phyloP scores from a whole-genome alignment of 2,888 invertebrate species.

The Meganola albula region DNA sequence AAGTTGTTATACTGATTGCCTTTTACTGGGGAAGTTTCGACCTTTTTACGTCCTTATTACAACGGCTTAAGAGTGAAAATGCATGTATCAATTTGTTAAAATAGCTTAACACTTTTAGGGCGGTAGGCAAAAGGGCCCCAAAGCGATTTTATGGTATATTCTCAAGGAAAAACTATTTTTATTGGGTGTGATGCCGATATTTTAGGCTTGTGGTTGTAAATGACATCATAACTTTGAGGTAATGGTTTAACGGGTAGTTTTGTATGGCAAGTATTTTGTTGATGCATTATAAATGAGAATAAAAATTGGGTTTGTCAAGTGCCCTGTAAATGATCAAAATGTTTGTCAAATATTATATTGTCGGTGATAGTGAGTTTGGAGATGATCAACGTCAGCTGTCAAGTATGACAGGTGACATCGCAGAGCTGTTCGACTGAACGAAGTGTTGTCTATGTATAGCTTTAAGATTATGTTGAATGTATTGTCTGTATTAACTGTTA shows the following conservation, averaged over 20 bases:
- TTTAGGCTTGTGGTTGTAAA: conserved; percentile 15
- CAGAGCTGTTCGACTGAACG: too few species aligned
- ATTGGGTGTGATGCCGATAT: conserved; percentile 20
- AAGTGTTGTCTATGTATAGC: too few species aligned
- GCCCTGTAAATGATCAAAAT: too few species aligned
- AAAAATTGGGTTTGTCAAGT: too few species aligned
- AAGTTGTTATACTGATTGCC: conserved; percentile 14
- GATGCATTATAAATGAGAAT: too few species aligned
- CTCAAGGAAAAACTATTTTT: conserved; percentile 24
- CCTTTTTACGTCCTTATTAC: conserved; percentile 28
- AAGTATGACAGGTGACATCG: too few species aligned
- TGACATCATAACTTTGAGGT: conserved; percentile 10
- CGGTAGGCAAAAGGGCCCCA: conserved; percentile 27
- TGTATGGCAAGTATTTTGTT: too few species aligned
- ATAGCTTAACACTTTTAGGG: conserved; percentile 32
- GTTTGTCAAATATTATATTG: too few species aligned
- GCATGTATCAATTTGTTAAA: conserved; percentile 30
- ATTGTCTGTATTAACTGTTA: too few species aligned
- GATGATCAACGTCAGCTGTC: too few species aligned
- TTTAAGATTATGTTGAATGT: too few species aligned
- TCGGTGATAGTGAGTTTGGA: too few species aligned
- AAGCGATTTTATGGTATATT: conserved; percentile 35
- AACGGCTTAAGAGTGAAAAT: conserved; percentile 32
- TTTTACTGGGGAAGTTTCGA: conserved; percentile 12
- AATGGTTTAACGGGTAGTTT: conserved; percentile 22